Evolutionary conservation across 2,797 vertebrate species (phyloP).

Genomic region (Megaceryle alcyon): DNA sequence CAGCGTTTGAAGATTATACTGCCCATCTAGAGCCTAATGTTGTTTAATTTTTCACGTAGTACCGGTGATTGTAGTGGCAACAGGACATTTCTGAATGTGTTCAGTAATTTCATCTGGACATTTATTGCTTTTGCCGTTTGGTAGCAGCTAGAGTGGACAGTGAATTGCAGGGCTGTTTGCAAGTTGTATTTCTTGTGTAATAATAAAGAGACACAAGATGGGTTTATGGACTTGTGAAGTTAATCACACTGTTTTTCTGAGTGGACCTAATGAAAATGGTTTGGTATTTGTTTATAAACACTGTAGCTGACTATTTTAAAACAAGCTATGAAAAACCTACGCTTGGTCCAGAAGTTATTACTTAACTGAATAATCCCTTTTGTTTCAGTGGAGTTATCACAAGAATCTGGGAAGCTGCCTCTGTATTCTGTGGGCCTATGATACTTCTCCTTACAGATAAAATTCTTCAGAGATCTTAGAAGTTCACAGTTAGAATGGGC

Average conservation of each 20-base stretch:
- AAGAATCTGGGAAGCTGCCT: neutral
- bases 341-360: neutral
- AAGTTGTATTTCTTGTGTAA: neutral
- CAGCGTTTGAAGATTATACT: neutral
- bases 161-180: neutral
- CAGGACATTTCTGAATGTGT: neutral
- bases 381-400: neutral
- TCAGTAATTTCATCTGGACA: neutral
- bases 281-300: neutral
- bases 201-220: neutral
- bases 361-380: neutral
- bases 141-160: neutral
- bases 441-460: neutral
- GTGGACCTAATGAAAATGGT: neutral
- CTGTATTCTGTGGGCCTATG: neutral
- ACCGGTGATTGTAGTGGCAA: neutral
- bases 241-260: neutral
- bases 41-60: neutral
- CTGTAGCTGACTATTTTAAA: neutral
- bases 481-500: neutral
- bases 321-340: neutral
- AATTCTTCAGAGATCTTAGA: neutral
- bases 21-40: neutral
- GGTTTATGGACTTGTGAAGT: neutral
- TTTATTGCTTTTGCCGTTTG: neutral